These are phyloP conservation scores for Tauraco hartlaubi DNA, from an alignment of 2,797 vertebrate species.

Conservation along the genomic window DNA sequence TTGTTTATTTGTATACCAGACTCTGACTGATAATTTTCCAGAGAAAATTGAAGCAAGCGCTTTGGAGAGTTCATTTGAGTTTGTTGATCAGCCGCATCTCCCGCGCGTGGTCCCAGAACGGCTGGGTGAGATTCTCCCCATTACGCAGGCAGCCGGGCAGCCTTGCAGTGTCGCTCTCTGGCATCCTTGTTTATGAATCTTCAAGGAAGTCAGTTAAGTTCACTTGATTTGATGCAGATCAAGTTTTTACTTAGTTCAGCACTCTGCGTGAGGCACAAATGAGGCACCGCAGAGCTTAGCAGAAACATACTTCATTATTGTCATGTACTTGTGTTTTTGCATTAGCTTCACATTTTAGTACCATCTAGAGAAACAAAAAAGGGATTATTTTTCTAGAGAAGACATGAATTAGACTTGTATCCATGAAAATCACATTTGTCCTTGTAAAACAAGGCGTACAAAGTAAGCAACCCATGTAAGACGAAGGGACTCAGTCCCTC, in stretches of 20 bases:
- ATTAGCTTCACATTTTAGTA: background rate
- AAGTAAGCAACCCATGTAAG: background rate
- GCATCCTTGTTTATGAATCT: conserved; percentile 1
- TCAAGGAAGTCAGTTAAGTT: conserved; percentile 27
- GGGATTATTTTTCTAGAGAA: background rate
- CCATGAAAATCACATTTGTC: background rate
- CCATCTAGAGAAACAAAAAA: conserved; percentile 2
- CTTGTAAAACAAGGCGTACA: background rate
- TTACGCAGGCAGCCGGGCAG: background rate
- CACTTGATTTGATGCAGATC: conserved; percentile 29
- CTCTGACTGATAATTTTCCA: background rate
- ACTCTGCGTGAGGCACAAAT: background rate
- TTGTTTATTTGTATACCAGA: background rate
- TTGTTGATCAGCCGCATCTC: conserved; percentile 20
- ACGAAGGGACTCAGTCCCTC: background rate
- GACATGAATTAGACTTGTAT: background rate
- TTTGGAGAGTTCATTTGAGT: background rate
- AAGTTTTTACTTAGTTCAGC: conserved; percentile 58
- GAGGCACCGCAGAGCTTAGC: background rate
- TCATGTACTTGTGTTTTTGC: background rate
- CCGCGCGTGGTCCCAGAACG: background rate
- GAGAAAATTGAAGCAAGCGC: background rate
- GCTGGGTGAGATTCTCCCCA: background rate
- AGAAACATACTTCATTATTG: background rate
- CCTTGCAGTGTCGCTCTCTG: background rate